A percentile compares a stretch with the other conserved stretches of the same genome.
These are phyloP conservation scores for Latrodectus hesperus DNA, from an alignment of 2,888 invertebrate species.

Conservation along the genomic window DNA sequence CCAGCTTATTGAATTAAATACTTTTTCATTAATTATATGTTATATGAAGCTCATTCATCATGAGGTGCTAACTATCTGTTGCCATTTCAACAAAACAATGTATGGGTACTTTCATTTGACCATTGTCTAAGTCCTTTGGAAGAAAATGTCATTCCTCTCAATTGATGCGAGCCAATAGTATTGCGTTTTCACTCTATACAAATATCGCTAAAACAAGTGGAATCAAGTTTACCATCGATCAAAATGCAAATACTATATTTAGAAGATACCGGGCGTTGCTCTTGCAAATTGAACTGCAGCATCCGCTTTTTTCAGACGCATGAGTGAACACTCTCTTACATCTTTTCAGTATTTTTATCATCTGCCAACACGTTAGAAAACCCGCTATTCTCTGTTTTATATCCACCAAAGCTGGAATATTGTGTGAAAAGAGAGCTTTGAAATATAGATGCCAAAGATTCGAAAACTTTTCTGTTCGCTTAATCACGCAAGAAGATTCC, in stretches of 20 bases:
- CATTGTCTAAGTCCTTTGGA: too few species aligned
- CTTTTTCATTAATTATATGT: too few species aligned
- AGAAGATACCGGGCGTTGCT: slow-evolving; percentile 17
- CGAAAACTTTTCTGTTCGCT: neutral
- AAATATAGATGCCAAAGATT: too few species aligned
- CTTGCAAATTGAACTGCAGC: slow-evolving; percentile 19
- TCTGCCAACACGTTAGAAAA: slow-evolving; percentile 16
- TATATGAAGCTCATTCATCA: too few species aligned
- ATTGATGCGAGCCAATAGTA: too few species aligned
- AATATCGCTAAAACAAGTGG: slow-evolving; percentile 18
- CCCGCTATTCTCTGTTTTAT: slow-evolving; percentile 15
- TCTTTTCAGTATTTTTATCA: slow-evolving; percentile 14
- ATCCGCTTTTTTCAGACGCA: slow-evolving; percentile 29
- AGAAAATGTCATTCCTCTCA: too few species aligned
- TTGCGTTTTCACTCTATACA: slow-evolving; percentile 26
- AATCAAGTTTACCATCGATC: slow-evolving; percentile 12
- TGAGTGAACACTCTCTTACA: slow-evolving; percentile 18
- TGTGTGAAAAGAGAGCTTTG: neutral
- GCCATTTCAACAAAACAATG: too few species aligned
- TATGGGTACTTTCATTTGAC: too few species aligned
- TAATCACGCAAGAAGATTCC: neutral
- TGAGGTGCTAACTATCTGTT: too few species aligned
- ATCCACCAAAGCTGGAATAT: neutral
- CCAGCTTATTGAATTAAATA: too few species aligned
- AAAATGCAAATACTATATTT: slow-evolving; percentile 31